Evolutionary conservation across 2,888 invertebrate species (phyloP).

Genomic region (Drosophila suboccidentalis): DNA sequence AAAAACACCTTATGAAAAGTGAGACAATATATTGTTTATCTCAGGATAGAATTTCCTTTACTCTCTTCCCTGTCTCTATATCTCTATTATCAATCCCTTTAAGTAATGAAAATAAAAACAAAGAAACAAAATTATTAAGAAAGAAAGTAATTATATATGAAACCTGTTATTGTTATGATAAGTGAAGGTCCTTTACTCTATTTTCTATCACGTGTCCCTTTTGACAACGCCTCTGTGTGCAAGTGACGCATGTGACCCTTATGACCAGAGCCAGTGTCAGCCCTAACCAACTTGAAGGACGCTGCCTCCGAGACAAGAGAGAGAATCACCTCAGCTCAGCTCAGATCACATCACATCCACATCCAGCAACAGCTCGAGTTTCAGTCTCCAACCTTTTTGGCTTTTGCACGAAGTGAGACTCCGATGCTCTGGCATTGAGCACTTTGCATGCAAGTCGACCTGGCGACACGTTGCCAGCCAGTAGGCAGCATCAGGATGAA

Average conservation of each 20-base stretch:
- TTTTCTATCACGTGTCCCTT: neutral
- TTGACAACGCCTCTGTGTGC: slow-evolving; percentile 25
- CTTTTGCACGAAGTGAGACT: slow-evolving; percentile 28
- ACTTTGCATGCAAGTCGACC: slow-evolving; percentile 62
- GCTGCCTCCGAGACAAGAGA: slow-evolving; percentile 27
- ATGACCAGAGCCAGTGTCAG: slow-evolving; percentile 17
- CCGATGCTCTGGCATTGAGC: slow-evolving; percentile 20
- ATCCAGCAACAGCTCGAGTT: slow-evolving; percentile 1
- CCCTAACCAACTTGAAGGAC: slow-evolving; percentile 28
- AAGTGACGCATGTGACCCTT: slow-evolving; percentile 26
- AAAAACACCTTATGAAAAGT: no score
- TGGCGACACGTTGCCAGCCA: slow-evolving; percentile 54
- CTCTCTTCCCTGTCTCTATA: no score
- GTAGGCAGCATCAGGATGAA: slow-evolving; percentile 15
- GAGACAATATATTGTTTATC: no score
- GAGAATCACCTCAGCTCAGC: neutral
- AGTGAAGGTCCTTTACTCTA: no score
- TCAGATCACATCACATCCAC: neutral
- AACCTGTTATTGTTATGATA: no score
- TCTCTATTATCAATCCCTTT: no score
- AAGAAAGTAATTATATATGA: no score
- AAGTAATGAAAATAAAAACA: no score
- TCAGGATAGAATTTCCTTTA: no score
- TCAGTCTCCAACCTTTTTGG: slow-evolving; percentile 46
- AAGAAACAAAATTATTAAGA: no score